Percentiles rank a stretch among this genome's conserved stretches.
phyloP scores from a whole-genome alignment of 2,113 vertebrate species.

The Paradisaea rubra region DNA sequence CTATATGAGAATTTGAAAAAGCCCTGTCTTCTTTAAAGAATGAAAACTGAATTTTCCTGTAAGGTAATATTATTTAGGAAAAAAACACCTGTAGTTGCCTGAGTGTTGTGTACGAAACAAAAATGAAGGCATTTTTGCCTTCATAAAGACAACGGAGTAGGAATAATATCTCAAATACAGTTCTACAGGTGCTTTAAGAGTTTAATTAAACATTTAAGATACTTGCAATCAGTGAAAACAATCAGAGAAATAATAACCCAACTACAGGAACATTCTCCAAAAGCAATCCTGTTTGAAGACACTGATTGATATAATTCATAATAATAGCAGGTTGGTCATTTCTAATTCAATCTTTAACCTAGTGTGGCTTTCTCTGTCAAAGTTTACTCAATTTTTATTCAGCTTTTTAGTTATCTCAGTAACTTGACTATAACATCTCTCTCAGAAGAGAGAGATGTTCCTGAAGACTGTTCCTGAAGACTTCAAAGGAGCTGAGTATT shows the following conservation, averaged over 20 bases:
- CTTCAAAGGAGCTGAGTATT: neutral
- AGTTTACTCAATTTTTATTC: neutral
- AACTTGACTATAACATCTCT: neutral
- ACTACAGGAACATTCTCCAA: neutral
- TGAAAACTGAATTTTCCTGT: neutral
- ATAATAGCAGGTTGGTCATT: neutral
- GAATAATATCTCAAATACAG: neutral
- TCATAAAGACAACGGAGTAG: neutral
- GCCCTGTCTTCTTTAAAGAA: neutral
- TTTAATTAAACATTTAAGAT: neutral
- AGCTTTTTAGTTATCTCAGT: neutral
- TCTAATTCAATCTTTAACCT: neutral
- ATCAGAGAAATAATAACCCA: neutral
- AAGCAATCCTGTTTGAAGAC: neutral
- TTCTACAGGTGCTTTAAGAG: neutral
- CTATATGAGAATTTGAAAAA: neutral
- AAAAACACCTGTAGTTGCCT: neutral
- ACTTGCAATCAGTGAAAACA: neutral
- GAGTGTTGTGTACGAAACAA: neutral
- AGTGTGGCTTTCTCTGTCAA: neutral
- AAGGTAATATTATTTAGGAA: neutral
- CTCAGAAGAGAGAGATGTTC: neutral
- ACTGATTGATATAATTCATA: neutral
- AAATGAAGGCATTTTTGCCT: neutral
- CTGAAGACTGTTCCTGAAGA: neutral